Base-by-base conservation (phyloP, 2,113 vertebrate genomes). In the Fregetta grallaria region DNA sequence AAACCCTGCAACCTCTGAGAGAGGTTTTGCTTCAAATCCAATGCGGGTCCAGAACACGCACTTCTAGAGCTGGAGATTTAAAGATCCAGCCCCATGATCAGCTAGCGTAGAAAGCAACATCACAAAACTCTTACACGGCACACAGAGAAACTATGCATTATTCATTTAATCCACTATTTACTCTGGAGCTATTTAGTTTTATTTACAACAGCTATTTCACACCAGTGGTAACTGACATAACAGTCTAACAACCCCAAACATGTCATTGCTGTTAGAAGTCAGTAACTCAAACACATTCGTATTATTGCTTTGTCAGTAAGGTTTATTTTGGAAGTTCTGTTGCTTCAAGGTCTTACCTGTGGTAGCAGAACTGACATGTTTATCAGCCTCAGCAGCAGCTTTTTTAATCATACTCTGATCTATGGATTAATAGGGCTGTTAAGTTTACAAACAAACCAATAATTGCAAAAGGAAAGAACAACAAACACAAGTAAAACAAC, bases 361-460 rank as follows among this genome's bases (percentile, higher is more conserved):
- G 94, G 97, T 96, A 89, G 96, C 95, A 98, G 97, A 80, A 98
- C 94, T 98, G 97, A 95, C 88, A 91, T 92, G 87, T 96, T 97
- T 96, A 96, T 79, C 89, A 96, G 96, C 93, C 93, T 98, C 98
- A 98, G 98, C 97, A 97, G 96, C 97, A 96, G 97, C 95, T 93
- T 98, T 98, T 98, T 98, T 98, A 98, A 97, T 97, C 95, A 98
- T 83, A 97, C 86, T 95, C 84, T 98, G 96, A 97, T 98, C 98
- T 98, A 97, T 45, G 97, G 77, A 96, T 94, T 96, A 95, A 96
- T 72, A 96, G 82, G 91, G 75, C 74, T 96, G 83, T 94, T 94
- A 95, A 95, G 58, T 95, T 85, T 94, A 97, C 83, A 88, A 96
- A 92, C 88, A 93, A 94, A 95, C 87, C 71, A 96, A 92, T 56